Conservation (phyloP, 2,888 invertebrate genomes). For the Phortica magna region DNA sequence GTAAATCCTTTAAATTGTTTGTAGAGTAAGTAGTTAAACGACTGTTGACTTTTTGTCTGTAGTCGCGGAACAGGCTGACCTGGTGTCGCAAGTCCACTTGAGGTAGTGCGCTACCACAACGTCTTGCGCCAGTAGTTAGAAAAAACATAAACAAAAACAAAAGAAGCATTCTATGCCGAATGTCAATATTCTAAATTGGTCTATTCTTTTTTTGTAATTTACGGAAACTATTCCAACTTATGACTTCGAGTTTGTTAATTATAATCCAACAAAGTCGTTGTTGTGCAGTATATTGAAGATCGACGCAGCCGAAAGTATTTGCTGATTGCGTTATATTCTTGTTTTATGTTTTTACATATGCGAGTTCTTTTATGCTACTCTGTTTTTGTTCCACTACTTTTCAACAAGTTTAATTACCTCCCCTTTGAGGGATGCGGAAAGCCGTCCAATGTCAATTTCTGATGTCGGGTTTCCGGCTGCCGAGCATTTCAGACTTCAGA, state of each 20-base stretch:
- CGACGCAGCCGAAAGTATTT: background rate
- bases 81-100: too few species aligned
- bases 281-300: background rate
- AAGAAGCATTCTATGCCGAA: background rate
- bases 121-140: too few species aligned
- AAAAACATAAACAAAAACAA: too few species aligned
- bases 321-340: constrained; percentile 7
- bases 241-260: too few species aligned
- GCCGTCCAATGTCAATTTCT: constrained; percentile 87
- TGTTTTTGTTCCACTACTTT: constrained; percentile 43
- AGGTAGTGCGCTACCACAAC: too few species aligned
- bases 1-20: too few species aligned
- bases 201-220: background rate
- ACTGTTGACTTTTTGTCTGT: too few species aligned
- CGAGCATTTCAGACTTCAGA: constrained; percentile 87
- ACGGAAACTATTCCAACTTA: too few species aligned
- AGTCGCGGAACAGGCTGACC: too few species aligned
- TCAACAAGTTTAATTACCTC: constrained; percentile 78
- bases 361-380: background rate
- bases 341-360: constrained; percentile 8
- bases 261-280: background rate
- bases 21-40: too few species aligned
- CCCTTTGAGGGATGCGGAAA: constrained; percentile 83
- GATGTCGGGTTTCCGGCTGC: constrained; percentile 89
- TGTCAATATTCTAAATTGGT: background rate